Base-by-base conservation (phyloP, 2,888 invertebrate species). In the Dolomedes plantarius region DNA sequence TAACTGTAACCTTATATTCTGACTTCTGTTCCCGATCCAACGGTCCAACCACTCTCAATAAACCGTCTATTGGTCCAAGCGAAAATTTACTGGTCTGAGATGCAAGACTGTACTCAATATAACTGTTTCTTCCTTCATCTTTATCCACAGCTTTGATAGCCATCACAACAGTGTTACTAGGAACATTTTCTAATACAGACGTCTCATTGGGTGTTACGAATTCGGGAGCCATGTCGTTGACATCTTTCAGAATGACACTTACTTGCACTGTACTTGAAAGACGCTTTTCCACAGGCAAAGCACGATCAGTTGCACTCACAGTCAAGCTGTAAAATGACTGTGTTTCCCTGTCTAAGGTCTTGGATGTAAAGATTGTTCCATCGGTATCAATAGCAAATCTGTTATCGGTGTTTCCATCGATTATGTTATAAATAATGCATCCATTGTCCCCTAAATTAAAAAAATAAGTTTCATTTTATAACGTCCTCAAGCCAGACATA, bases 101-200 rank as follows among this genome's bases (percentile, higher is more conserved):
- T 77, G 82, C 39, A 13, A 86, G 46, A 75, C 73, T 94, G 91
- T 97, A 97, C 91, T 97, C 97, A 85, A 97, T 95, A 90, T 96
- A 95, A 81, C 97, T 96, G 92, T 97, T 97, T 88, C 96, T 94
- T 36, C 96, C 97, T 92, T 97, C 97, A 91, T 97, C 97, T 90
- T 94, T 94, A 91, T 97, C 97, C 29, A 96, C 91, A 0, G 97
- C 97, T 92, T 97, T 97, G 87, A 97, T 94, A 11, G 95, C 96
- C 94, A 96, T 95, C 31, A 97, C 94, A 56, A 97, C 95, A 1
- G 96, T 96, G 91, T 97, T 97, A 62, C 94, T 91, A 13, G 96
- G 95, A 87, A 96, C 95, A 91, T 97, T 97, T 92, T 97, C 97
- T 86, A 94, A 93, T 19, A 97, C 94, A 46, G 94, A 92, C 39